These are phyloP conservation scores for Pycnonotus jocosus DNA, from an alignment of 2,113 vertebrate genomes.

Conservation along the genomic window DNA sequence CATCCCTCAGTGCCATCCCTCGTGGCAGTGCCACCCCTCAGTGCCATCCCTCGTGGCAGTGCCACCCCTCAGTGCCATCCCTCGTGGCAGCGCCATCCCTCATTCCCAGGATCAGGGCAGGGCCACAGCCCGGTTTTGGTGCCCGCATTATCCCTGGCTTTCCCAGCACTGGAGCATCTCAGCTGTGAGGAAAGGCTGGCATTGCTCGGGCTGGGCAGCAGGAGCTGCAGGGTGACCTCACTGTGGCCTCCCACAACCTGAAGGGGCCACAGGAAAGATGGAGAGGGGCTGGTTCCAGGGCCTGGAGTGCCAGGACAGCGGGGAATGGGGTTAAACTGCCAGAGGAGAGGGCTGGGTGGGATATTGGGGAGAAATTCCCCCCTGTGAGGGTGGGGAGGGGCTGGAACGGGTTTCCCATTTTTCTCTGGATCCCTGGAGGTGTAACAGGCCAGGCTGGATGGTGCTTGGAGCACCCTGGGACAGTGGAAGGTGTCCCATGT, in stretches of 20 bases:
- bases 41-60: too few relatives aligned
- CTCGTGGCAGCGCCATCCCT: too few relatives aligned
- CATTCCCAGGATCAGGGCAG: background rate
- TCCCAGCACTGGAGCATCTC: background rate
- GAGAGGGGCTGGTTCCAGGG: accelerated
- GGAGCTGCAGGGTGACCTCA: background rate
- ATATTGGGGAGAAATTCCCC: background rate
- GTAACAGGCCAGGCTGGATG: background rate
- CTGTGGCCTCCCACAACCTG: background rate
- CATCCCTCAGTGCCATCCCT: too few relatives aligned
- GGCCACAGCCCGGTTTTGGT: background rate
- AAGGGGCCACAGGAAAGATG: background rate
- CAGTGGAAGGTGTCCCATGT: background rate
- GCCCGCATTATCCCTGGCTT: background rate
- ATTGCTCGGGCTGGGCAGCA: background rate
- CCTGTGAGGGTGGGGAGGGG: background rate
- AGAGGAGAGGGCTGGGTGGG: background rate
- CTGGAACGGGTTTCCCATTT: background rate
- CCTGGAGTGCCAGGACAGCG: background rate
- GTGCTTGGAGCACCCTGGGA: background rate
- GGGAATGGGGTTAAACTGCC: background rate
- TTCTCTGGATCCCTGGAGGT: background rate
- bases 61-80: too few relatives aligned
- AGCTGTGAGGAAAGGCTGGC: background rate
- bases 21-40: too few relatives aligned